Conservation (phyloP, 2,888 invertebrate genomes). For the Melanargia galathea region DNA sequence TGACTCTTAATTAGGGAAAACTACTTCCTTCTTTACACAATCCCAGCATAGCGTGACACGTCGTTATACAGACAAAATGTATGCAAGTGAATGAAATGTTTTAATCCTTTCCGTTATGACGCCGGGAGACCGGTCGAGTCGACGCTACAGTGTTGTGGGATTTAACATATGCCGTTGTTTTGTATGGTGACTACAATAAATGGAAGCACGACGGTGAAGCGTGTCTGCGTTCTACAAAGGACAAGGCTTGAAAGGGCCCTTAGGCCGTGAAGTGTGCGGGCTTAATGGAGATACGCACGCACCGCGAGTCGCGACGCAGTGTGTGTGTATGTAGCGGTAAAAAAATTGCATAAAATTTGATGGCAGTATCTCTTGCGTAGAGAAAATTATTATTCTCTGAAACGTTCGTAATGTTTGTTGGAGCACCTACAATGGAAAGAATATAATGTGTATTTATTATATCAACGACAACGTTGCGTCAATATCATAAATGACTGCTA, state of each 20-base stretch:
- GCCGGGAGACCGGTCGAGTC: conserved; percentile 33
- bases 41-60: neutral
- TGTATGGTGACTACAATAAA: conserved; percentile 42
- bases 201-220: conserved; percentile 40
- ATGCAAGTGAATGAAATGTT: conserved; percentile 16
- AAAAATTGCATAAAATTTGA: conserved; percentile 29
- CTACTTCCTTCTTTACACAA: conserved; percentile 1
- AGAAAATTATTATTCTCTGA: neutral
- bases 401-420: neutral
- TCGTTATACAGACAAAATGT: conserved; percentile 13
- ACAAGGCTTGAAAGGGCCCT: conserved; percentile 44
- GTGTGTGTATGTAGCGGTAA: conserved; percentile 23
- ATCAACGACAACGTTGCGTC: too few species aligned
- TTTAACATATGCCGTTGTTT: conserved; percentile 41
- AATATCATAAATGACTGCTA: too few species aligned
- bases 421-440: neutral
- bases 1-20: neutral
- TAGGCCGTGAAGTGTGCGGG: conserved; percentile 43
- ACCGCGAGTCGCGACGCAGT: conserved; percentile 49
- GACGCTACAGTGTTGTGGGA: conserved; percentile 37
- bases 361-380: conserved; percentile 1
- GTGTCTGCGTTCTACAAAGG: conserved; percentile 43
- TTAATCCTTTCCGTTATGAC: conserved; percentile 34
- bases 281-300: conserved; percentile 42
- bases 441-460: neutral